Evolutionary conservation across 2,888 invertebrate species (phyloP).

Genomic region (Idaea aversata): DNA sequence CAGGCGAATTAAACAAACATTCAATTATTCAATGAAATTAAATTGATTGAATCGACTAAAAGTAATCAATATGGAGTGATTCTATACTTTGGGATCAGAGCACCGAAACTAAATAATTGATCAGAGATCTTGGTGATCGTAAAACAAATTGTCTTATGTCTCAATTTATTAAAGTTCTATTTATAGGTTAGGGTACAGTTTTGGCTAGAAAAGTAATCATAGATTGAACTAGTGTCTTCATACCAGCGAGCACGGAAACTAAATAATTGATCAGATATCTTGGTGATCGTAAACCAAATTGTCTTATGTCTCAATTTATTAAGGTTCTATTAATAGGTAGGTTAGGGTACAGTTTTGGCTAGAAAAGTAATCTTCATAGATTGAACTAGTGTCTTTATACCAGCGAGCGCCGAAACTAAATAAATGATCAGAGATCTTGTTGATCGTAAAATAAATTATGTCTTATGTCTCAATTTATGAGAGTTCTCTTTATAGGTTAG

Average conservation of each 20-base stretch:
- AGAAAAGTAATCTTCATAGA: neutral
- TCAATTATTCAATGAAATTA: neutral
- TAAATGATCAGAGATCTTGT: neutral
- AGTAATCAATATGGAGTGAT: neutral
- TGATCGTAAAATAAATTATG: too few species aligned
- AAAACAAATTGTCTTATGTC: slow-evolving; percentile 48
- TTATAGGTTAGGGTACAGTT: slow-evolving; percentile 28
- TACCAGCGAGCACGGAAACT: slow-evolving; percentile 5
- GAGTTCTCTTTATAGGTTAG: too few species aligned
- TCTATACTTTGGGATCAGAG: neutral
- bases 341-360: neutral
- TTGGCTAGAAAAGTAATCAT: neutral
- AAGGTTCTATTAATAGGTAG: slow-evolving; percentile 44
- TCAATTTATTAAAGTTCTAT: slow-evolving; percentile 46
- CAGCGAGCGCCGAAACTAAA: neutral
- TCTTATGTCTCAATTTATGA: too few species aligned
- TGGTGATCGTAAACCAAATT: slow-evolving; percentile 41
- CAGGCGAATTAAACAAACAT: neutral
- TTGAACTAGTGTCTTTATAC: neutral
- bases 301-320: slow-evolving; percentile 49
- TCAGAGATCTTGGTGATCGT: slow-evolving; percentile 22
- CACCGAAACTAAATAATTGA: slow-evolving; percentile 7
- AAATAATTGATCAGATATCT: neutral
- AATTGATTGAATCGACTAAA: neutral
- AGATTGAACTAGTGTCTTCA: neutral